Percentiles rank a stretch among this genome's conserved stretches.
Evolutionary conservation across 2,113 vertebrate genomes (phyloP).

Genomic region (Oreochromis niloticus): DNA sequence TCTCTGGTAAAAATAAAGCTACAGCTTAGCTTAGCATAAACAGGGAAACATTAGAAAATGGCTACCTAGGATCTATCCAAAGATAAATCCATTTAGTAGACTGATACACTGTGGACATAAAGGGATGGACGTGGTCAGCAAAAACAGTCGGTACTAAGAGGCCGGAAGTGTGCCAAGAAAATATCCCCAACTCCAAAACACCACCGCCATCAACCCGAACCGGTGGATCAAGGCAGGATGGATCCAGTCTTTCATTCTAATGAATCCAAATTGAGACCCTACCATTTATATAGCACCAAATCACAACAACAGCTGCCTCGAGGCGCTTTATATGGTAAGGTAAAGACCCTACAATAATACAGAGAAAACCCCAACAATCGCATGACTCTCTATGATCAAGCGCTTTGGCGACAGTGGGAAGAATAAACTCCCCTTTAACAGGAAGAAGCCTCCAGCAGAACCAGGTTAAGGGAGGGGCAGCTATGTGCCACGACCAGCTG

Average conservation of each 20-base stretch:
- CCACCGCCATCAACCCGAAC: rapidly evolving
- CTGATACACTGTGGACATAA: background rate
- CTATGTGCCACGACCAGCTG: background rate
- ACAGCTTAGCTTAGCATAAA: background rate
- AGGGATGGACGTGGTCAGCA: background rate
- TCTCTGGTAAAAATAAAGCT: background rate
- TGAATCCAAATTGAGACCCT: background rate
- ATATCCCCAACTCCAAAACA: background rate
- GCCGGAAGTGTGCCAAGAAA: background rate
- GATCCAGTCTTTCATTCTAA: background rate
- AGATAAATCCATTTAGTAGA: background rate
- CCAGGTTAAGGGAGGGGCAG: background rate
- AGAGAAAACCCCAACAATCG: rapidly evolving
- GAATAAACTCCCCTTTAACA: background rate
- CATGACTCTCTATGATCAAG: background rate
- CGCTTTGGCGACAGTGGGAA: background rate
- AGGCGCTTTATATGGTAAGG: background rate
- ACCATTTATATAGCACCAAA: background rate
- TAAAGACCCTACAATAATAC: background rate
- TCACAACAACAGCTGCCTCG: background rate
- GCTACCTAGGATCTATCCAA: background rate
- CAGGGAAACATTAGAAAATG: background rate
- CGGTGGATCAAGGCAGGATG: background rate
- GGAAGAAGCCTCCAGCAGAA: background rate
- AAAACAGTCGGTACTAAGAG: background rate